Conservation (phyloP, 2,888 invertebrate genomes). For the Hipparchia sbordonii region DNA sequence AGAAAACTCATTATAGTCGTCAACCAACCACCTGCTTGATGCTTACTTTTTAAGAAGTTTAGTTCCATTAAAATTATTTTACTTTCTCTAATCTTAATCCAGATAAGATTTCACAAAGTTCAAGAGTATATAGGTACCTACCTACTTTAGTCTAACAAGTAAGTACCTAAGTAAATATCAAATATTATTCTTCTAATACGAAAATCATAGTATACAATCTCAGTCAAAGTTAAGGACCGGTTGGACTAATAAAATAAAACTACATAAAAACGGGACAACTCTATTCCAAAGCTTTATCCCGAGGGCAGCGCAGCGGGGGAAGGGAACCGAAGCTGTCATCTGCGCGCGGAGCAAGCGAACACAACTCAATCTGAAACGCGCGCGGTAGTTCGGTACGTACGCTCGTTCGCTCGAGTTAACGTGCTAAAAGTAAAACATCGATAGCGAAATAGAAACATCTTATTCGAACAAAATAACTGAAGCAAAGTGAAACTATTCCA, state of each 20-base stretch:
- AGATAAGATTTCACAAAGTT: too few species aligned
- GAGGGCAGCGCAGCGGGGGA: constrained; percentile 31
- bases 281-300: constrained; percentile 55
- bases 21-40: too few species aligned
- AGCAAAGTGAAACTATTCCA: constrained; percentile 22
- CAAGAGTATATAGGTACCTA: too few species aligned
- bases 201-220: constrained; percentile 30
- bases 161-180: not conserved
- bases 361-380: constrained; percentile 63
- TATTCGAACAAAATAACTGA: constrained; percentile 21
- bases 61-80: too few species aligned
- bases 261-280: constrained; percentile 71
- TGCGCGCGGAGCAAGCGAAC: constrained; percentile 36
- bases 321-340: constrained; percentile 40
- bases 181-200: constrained; percentile 25
- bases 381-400: constrained; percentile 55
- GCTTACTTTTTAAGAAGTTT: too few species aligned
- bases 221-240: constrained; percentile 49
- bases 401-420: not conserved
- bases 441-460: constrained; percentile 37
- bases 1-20: too few species aligned
- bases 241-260: constrained; percentile 55
- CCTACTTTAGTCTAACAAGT: not conserved
- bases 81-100: too few species aligned
- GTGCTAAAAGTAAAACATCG: constrained; percentile 39